phyloP scores from a whole-genome alignment of 2,888 invertebrate genomes.

The Alloplasta piceator region DNA sequence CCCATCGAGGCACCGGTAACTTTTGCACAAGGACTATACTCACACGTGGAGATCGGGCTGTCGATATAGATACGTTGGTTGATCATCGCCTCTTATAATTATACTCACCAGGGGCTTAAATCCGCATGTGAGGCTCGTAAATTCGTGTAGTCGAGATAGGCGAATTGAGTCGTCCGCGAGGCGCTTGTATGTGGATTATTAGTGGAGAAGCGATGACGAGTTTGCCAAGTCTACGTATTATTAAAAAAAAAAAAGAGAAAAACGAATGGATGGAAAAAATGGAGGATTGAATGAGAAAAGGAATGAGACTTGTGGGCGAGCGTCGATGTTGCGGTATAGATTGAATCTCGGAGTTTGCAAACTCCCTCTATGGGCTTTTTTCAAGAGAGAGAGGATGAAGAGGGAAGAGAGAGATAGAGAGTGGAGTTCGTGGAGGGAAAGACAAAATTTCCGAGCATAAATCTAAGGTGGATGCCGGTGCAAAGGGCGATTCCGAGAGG shows the following conservation, averaged over 20 bases:
- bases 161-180: constrained; percentile 57
- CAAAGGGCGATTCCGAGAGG: constrained; percentile 64
- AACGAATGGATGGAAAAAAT: not conserved
- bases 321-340: constrained; percentile 38
- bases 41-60: no score
- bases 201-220: constrained; percentile 51
- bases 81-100: constrained; percentile 20
- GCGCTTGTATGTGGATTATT: not conserved
- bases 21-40: no score
- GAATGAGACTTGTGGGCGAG: constrained; percentile 44
- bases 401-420: not conserved
- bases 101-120: not conserved
- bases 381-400: not conserved
- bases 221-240: not conserved
- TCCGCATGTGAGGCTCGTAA: constrained; percentile 27
- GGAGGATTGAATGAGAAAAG: not conserved
- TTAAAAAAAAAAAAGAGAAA: constrained; percentile 15
- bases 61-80: not conserved
- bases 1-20: no score
- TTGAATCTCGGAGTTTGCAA: constrained; percentile 61
- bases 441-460: constrained; percentile 67
- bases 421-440: constrained; percentile 33
- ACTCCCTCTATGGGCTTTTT: constrained; percentile 13
- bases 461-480: constrained; percentile 62
- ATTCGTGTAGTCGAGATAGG: constrained; percentile 29